Percentiles rank a stretch among this genome's conserved stretches.
These are phyloP conservation scores for Ophiodon elongatus DNA, from an alignment of 2,113 vertebrate species.

Conservation along the genomic window DNA sequence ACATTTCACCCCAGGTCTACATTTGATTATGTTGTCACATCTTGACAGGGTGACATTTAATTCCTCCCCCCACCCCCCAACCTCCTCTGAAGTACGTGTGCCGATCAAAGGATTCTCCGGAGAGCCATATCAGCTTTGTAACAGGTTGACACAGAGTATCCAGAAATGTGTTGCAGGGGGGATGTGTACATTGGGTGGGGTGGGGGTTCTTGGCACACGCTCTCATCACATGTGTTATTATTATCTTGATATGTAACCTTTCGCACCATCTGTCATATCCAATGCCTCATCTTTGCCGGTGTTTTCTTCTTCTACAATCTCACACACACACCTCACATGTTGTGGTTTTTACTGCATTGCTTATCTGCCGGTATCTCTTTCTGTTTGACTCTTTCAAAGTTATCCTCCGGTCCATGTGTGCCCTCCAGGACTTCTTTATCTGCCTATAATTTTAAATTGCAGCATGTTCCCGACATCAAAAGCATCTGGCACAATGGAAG, in stretches of 20 bases:
- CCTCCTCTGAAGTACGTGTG: slow-evolving; percentile 1
- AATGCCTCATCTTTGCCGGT: neutral
- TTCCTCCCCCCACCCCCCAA: neutral
- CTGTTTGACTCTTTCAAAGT: slow-evolving; percentile 12
- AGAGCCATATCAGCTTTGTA: neutral
- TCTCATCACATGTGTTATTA: slow-evolving; percentile 22
- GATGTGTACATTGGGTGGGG: neutral
- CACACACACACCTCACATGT: neutral
- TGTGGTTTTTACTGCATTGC: neutral
- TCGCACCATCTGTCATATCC: slow-evolving; percentile 37
- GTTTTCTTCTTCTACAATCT: neutral
- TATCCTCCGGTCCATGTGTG: neutral
- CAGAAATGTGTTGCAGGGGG: slow-evolving; percentile 2
- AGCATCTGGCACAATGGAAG: slow-evolving; percentile 31
- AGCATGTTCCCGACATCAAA: slow-evolving; percentile 48
- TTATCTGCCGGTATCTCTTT: slow-evolving; percentile 23
- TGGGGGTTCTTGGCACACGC: slow-evolving; percentile 3
- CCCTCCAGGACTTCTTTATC: slow-evolving; percentile 35
- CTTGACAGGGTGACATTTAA: slow-evolving; percentile 21
- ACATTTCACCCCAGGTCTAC: neutral
- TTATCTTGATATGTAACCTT: slow-evolving; percentile 39
- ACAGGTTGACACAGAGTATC: slow-evolving; percentile 28
- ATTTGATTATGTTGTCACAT: slow-evolving; percentile 20
- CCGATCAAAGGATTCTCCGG: slow-evolving; percentile 16
- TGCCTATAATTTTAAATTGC: slow-evolving; percentile 38